Evolutionary conservation across 1,140 invertebrate genomes (phyloP).

Genomic region (Aphis craccivora): DNA sequence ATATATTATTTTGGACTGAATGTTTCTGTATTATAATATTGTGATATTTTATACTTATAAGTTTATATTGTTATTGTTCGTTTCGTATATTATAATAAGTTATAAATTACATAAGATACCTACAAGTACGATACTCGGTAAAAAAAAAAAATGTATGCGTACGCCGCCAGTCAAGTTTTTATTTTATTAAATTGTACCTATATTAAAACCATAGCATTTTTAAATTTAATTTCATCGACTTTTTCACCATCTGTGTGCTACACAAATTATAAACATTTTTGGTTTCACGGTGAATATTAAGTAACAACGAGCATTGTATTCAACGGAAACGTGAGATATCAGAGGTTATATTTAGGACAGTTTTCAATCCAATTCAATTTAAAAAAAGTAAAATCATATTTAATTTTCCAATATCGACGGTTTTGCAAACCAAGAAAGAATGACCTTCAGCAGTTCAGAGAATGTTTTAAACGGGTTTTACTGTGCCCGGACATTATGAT

Average conservation of each 20-base stretch:
- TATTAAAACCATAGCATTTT: not conserved
- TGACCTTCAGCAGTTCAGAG: not conserved
- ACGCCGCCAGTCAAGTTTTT: not conserved
- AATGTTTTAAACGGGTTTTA: not conserved
- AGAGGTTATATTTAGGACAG: not conserved
- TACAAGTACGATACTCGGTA: not conserved
- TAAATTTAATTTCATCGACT: not conserved
- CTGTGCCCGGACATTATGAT: not conserved
- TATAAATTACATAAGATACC: not conserved
- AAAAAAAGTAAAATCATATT: not conserved
- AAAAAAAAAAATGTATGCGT: not conserved
- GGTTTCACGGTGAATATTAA: not conserved
- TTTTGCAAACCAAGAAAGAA: not conserved
- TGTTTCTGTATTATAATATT: too few relatives aligned
- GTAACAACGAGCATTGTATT: not conserved
- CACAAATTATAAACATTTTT: not conserved
- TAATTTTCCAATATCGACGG: not conserved
- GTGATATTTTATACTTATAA: not conserved
- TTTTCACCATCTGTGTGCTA: not conserved
- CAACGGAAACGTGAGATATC: not conserved
- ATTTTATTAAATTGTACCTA: not conserved
- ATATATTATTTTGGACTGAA: too few relatives aligned
- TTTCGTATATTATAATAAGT: not conserved
- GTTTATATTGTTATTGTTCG: not conserved
- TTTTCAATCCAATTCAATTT: not conserved